Base-by-base conservation (phyloP, 2,797 vertebrate genomes). In the Sebastes itinus region DNA sequence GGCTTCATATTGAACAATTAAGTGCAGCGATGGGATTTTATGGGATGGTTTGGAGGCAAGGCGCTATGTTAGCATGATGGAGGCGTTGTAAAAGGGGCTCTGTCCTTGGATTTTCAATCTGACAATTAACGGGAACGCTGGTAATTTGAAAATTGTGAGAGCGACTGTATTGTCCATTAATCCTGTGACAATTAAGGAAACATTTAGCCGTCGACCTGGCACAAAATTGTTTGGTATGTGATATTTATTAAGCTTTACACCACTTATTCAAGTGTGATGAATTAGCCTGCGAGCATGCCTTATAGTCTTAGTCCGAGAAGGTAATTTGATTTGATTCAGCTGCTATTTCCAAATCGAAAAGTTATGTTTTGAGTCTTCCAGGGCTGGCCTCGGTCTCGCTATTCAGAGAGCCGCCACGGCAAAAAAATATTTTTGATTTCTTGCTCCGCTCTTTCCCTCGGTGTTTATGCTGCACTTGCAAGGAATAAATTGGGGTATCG, bases 1-100 rank as follows among this genome's bases (percentile, higher is more conserved):
- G 93, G 94, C 94, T 95, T 96, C 94, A 95, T 96, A 95, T 96
- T 94, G 94, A 95, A 96, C 95, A 96, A 96, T 96, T 96, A 96
- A 95, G 94, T 87, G 90, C 90, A 91, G 92, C 92, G 78, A 95
- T 95, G 92, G 93, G 94, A 94, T 96, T 95, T 95, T 93, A 95
- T 95, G 90, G 92, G 94, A 92, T 91, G 92, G 94, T 95, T 95
- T 94, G 90, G 89, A 96, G 94, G 94, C 94, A 91, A 88, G 87
- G 91, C 88, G 91, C 92, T 93, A 84, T 91, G 88, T 91, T 92
- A 93, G 90, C 82, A 79, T 82, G 84, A 89, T 77, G 80, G 85
- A 89, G 83, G 83, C 80, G 25, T 83, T 79, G 91, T 80, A 78
- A 70, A 88, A 42, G 74, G 73, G 73, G 90, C 85, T 91, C 86